Base-by-base conservation (phyloP, 2,797 vertebrate species). In the Tragopan temminckii region DNA sequence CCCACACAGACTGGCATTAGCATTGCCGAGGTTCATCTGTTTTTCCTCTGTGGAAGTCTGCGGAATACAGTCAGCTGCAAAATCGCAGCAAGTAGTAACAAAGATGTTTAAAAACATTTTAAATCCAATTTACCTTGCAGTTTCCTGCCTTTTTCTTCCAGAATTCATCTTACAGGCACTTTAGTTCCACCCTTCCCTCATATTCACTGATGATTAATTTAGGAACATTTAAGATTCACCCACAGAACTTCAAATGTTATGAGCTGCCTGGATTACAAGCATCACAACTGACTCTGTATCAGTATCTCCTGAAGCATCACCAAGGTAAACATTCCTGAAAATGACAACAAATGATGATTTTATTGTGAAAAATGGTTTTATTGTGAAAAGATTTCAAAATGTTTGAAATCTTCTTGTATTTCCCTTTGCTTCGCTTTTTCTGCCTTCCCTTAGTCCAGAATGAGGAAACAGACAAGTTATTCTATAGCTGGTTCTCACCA, bases 401-500 rank as follows among this genome's bases (percentile, higher is more conserved):
- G 86, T 61, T 91, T 88, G 77, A 96, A 95, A 96, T 88, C 80
- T 77, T 92, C 93, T 91, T 92, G 72, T 55, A 86, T 80, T 86
- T 88, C 75, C 55, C 52, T 91, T 95, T 7, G 35, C 74, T 84
- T 88, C 20, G 31, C 43, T 53, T 89, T 75, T 66, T 64, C 43
- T 91, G 46, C 66, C 94, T 85, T 85, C 66, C 80, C 66, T 52
- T 94, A n/a, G 57, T 57, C 92, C 76, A 84, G 74, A 94, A 71
- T 57, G 81, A 93, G 85, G 78, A 93, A 94, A 91, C 67, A 96
- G 90, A 58, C 67, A 75, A 90, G 88, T 94, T 95, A 95, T 92
- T 93, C 72, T 96, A 95, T 70, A 89, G 88, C 83, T 88, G 67
- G 76, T 96, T 98, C 92, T 88, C 89, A 95, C 85, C 93, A 93